Base-by-base conservation (phyloP, 1,140 invertebrate species). In the Venustaconcha ellipsiformis region DNA sequence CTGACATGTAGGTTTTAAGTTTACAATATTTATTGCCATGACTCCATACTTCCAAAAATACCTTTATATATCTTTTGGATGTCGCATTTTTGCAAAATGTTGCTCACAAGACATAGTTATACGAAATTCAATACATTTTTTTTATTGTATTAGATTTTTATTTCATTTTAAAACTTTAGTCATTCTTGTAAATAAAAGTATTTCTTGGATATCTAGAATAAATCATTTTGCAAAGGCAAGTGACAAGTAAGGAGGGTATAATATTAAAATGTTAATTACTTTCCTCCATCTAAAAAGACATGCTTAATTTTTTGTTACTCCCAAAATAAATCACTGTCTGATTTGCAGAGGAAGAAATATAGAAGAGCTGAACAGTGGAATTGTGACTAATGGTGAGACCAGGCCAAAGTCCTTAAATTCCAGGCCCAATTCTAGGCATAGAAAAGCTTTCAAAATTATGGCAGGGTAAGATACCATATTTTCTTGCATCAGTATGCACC, bases 381-480 rank as follows among this genome's bases (percentile, higher is more conserved):
- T 8, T 48, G 37, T 48, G 5, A 48, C 37, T 48, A 48, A 48
- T 48, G 37, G 37, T 6, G 37, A 48, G 37, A 48, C 8, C 37
- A 48, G 75, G 55, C 75, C 75, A 55, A 75, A 65, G 58, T 79
- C 70, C 69, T 69, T 64, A 76, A 82, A 80, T 20, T 84, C 82
- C 18, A 67, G 88, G 23, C 88, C 88, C 56, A 88, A 88, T 74
- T 88, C 87, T 48, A 60, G 86, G 55, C 88, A 89, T 74, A 76
- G 85, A 56, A 82, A 81, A 48, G 84, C 80, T 18, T 87, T 88
- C 70, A 84, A 74, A 79, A 74, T 87, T 2, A 74, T 79, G 13
- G 74, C 78, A 66, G 86, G 87, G 88, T 89, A 82, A 74, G 82
- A 74, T 30, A n/a, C 57, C 20, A 69, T 30, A 48, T 20, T n/a